A percentile compares a stretch with the other conserved stretches of the same genome.
These are phyloP conservation scores for Triplophysa bombifrons DNA, from an alignment of 2,797 vertebrate genomes.

Conservation along the genomic window DNA sequence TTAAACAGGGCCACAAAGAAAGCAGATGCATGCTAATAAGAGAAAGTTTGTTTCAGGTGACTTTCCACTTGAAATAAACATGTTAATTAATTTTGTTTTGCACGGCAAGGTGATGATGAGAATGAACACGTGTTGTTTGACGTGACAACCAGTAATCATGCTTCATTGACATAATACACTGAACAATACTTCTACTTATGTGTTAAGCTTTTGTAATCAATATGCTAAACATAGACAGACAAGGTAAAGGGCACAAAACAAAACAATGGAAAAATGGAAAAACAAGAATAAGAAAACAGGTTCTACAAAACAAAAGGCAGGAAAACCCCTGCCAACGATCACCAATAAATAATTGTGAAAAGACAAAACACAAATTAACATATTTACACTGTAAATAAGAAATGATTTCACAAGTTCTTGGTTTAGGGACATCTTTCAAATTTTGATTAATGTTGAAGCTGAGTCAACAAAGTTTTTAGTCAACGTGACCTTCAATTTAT, in stretches of 20 bases:
- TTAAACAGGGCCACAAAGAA: conserved; percentile 18
- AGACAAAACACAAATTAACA: not conserved
- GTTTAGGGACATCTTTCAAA: too few relatives aligned
- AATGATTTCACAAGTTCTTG: too few relatives aligned
- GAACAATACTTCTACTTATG: not conserved
- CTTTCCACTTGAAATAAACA: conserved; percentile 41
- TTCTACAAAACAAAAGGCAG: not conserved
- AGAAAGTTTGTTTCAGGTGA: conserved; percentile 37
- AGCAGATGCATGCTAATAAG: conserved; percentile 55
- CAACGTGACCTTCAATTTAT: too few relatives aligned
- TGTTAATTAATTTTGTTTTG: conserved; percentile 67
- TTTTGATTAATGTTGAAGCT: too few relatives aligned
- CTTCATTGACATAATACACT: too few relatives aligned
- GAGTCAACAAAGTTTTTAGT: too few relatives aligned
- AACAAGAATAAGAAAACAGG: not conserved
- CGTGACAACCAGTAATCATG: not conserved
- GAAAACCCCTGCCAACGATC: not conserved
- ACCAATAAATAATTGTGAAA: too few relatives aligned
- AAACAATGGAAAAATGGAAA: not conserved
- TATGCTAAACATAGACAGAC: not conserved
- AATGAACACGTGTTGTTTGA: not conserved
- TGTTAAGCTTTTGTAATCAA: not conserved
- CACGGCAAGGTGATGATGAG: conserved; percentile 26
- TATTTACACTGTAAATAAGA: too few relatives aligned
- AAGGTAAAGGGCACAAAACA: not conserved